Base-by-base conservation (phyloP, 2,888 invertebrate genomes). In the Acronicta aceris region DNA sequence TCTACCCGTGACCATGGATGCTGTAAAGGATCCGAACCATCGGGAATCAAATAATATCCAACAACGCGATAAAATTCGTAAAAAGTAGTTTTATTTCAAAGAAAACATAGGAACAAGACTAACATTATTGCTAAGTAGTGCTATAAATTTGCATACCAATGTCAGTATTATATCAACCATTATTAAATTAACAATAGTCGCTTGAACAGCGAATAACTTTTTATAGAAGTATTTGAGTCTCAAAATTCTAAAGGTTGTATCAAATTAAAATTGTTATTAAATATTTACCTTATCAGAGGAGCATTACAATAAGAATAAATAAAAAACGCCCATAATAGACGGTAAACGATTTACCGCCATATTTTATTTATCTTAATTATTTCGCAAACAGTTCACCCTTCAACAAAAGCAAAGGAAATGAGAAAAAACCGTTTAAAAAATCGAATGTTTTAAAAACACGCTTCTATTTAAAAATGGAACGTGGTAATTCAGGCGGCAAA, bases 401-500 rank as follows among this genome's bases (percentile, higher is more conserved):
- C 64, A 56, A 76, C 61, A 82, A 81, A 77, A 70, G 64, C 67
- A 68, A 65, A 75, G 81, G 78, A 82, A 77, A 76, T 75, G 67
- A 63, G 54, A 33, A 33, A 33, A 33, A 33, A 33, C 33, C 33
- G 33, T 38, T 38, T n/a, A 71, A 86, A 89, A 90, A 89, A 85
- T 49, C 47, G 66, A 49, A 87, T 79, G 79, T 84, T 87, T 74
- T 76, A 85, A 85, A 85, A 90, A 90, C 85, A 86, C 79, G 78
- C 71, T 81, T 81, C 79, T 58, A 61, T 67, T 85, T 81, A 84
- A 89, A 88, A 86, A 81, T 71, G 76, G 81, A 89, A 89, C 79
- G 83, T 78, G 88, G 82, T 86, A 87, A 90, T 85, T 90, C 89
- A 89, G 83, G 92, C 94, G 92, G 91, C 89, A 94, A 93, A 94